These are phyloP conservation scores for Budorcas taxicolor DNA, from an alignment of 2,113 vertebrate genomes.

Conservation along the genomic window DNA sequence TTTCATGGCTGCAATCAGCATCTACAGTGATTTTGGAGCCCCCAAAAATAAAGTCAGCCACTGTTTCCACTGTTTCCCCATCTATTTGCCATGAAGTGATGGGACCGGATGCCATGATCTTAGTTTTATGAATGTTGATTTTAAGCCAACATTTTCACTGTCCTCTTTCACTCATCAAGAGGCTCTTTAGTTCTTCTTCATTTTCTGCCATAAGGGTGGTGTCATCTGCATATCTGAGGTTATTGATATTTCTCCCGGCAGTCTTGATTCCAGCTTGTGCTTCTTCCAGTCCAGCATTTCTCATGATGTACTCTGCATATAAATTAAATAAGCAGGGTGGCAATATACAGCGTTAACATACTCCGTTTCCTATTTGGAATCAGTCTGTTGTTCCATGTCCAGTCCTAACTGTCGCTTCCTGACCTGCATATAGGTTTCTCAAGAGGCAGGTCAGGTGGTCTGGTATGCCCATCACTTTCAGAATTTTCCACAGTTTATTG, in stretches of 20 bases:
- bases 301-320: not conserved
- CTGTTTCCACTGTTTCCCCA: not conserved
- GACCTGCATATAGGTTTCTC: not conserved
- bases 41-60: not conserved
- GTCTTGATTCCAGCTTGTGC: not conserved
- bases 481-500: not conserved
- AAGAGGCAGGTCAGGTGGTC: not conserved
- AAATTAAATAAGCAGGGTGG: not conserved
- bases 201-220: not conserved
- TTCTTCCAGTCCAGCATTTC: not conserved
- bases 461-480: not conserved
- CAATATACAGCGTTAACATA: rapidly evolving
- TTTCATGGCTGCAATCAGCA: not conserved
- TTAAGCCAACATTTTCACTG: not conserved
- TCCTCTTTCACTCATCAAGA: not conserved
- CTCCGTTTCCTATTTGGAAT: not conserved
- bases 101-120: not conserved
- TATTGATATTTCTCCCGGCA: rapidly evolving
- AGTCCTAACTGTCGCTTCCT: not conserved
- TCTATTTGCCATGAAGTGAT: not conserved
- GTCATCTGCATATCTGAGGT: not conserved
- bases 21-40: not conserved
- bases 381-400: not conserved
- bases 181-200: not conserved
- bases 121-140: not conserved